Base-by-base conservation (phyloP, 1,140 invertebrate genomes). In the Drosophila ambigua region DNA sequence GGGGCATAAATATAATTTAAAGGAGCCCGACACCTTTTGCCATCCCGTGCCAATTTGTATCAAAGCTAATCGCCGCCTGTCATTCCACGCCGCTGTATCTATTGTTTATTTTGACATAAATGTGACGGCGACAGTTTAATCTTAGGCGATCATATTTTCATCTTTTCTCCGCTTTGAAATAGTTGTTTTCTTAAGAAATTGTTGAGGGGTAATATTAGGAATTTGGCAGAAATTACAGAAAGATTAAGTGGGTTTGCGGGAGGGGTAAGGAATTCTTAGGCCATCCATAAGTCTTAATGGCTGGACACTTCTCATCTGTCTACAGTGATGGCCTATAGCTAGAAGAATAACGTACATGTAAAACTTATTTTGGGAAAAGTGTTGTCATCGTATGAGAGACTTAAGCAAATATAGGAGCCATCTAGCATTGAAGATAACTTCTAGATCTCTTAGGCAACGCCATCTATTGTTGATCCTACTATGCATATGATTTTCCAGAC, bases 81-180 rank as follows among this genome's bases (percentile, higher is more conserved):
- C 82, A 87, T 63, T 71, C 48, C 28, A 16, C 67, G 72, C 26
- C 51, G 48, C 45, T 52, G 66, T 68, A 61, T 63, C 74, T 65
- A 79, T 88, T 88, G 79, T 88, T 83, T 88, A 77, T 77, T 80
- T 74, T 80, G 73, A 89, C 77, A 89, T 80, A 73, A 79, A 80
- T 88, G 80, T 58, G 64, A 77, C 62, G 63, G n/a, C 24, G 75
- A 77, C 82, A 83, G 75, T 76, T 72, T 87, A 87, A 88, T 88
- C 82, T 88, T 66, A 15, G 15, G 26, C 49, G 58, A 55, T 72
- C 49, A 66, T 82, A 77, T 57, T 67, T 58, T 46, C 45, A 60
- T 48, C 61, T 58, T 69, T 54, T 46, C 45, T n/a, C 7, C 15
- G 8, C 23, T 48, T 58, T 50, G 8, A 16, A 5, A 49, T 44